A percentile compares a stretch with the other conserved stretches of the same genome.
These are phyloP conservation scores for Oceanites oceanicus DNA, from an alignment of 2,113 vertebrate species.

Conservation along the genomic window DNA sequence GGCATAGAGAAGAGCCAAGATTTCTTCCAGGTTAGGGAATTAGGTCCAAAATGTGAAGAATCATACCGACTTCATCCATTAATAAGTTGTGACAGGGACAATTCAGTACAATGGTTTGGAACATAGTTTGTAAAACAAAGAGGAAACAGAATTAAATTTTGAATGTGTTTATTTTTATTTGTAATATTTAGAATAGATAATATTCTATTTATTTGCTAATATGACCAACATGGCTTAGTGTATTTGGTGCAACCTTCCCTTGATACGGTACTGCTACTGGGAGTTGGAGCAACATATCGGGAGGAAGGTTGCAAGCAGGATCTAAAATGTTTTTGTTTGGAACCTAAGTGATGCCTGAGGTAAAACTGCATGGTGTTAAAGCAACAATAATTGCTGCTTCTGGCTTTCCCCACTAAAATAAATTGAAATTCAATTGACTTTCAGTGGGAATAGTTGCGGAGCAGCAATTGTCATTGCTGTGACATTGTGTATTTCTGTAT, in stretches of 20 bases:
- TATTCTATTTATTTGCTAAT: constrained; percentile 6
- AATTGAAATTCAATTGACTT: constrained; percentile 76
- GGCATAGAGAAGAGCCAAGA: neutral
- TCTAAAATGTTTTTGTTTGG: constrained; percentile 66
- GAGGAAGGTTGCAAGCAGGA: constrained; percentile 45
- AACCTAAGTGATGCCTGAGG: constrained; percentile 62
- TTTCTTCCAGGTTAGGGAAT: constrained; percentile 37
- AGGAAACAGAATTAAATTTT: neutral
- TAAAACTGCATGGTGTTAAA: constrained; percentile 67
- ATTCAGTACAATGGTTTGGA: neutral
- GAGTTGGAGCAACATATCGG: neutral
- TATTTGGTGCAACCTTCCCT: constrained; percentile 20
- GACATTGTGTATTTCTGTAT: constrained; percentile 66
- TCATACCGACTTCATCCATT: neutral
- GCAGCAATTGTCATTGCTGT: constrained; percentile 72
- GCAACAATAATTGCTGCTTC: constrained; percentile 71
- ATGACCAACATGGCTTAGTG: neutral
- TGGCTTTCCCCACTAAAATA: constrained; percentile 63
- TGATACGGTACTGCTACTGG: neutral
- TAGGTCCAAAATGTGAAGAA: constrained; percentile 15
- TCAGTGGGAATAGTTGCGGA: constrained; percentile 53
- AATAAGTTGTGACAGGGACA: constrained; percentile 7
- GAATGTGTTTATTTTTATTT: neutral
- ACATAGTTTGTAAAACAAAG: constrained; percentile 18
- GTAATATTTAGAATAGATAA: neutral